phyloP scores from a whole-genome alignment of 1,140 invertebrate genomes.

The Helicoverpa armigera region DNA sequence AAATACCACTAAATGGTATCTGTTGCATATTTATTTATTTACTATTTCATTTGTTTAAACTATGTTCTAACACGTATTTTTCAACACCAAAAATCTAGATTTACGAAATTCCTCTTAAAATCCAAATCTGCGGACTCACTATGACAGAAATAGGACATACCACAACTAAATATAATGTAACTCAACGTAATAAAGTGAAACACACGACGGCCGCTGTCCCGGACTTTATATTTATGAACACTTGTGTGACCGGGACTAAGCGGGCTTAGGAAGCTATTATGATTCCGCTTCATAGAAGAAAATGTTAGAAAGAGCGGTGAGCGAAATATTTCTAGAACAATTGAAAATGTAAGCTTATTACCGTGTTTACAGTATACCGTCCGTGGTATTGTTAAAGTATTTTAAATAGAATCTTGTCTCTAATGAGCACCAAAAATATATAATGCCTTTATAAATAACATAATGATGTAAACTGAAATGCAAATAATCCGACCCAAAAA shows the following conservation, averaged over 20 bases:
- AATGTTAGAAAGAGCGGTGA: not conserved
- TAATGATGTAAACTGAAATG: too few species aligned
- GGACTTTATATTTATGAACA: slow-evolving; percentile 36
- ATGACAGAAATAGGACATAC: not conserved
- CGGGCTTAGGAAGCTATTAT: slow-evolving; percentile 20
- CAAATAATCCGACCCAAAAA: not conserved
- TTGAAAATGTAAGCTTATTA: not conserved
- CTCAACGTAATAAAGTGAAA: slow-evolving; percentile 28
- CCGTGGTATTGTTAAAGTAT: not conserved
- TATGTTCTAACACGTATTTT: too few species aligned
- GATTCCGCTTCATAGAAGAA: not conserved
- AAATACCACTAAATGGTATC: too few species aligned
- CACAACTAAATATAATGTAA: slow-evolving; percentile 23
- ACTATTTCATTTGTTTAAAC: too few species aligned
- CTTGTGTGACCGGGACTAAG: slow-evolving; percentile 30
- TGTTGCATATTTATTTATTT: too few species aligned
- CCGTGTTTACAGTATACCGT: not conserved
- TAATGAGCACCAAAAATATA: too few species aligned
- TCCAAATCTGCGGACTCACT: not conserved
- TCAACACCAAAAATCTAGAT: too few species aligned
- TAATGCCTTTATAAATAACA: too few species aligned
- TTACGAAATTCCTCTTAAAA: not conserved
- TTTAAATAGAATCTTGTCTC: too few species aligned
- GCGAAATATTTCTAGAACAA: slow-evolving; percentile 3
- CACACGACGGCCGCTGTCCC: slow-evolving; percentile 6